These are phyloP conservation scores for Corvus moneduloides DNA, from an alignment of 2,113 vertebrate genomes.

Conservation along the genomic window DNA sequence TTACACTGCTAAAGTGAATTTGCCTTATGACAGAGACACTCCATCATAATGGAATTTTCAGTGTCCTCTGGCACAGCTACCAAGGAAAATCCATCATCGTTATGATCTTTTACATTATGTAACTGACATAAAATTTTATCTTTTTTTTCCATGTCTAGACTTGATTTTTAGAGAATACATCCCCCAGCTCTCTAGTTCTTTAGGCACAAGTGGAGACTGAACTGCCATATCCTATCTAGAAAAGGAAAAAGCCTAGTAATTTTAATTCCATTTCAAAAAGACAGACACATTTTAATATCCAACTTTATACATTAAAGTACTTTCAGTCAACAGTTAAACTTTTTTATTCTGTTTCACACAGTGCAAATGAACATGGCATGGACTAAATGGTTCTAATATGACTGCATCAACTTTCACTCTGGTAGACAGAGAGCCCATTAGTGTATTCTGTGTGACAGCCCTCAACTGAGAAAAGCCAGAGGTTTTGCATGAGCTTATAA, in stretches of 20 bases:
- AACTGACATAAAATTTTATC: constrained; percentile 2
- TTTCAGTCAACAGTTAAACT: neutral
- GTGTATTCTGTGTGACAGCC: neutral
- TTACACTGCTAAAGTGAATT: neutral
- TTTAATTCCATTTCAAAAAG: neutral
- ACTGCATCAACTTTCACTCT: neutral
- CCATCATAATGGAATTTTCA: neutral
- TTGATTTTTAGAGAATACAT: constrained; percentile 26
- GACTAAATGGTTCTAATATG: neutral
- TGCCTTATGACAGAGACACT: neutral
- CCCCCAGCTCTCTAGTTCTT: neutral
- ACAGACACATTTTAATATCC: neutral
- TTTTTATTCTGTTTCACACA: neutral
- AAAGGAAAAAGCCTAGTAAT: neutral
- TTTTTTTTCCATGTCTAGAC: constrained; percentile 17
- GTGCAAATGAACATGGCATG: neutral
- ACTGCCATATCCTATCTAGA: neutral
- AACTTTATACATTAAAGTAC: neutral
- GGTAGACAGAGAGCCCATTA: neutral
- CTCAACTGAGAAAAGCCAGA: constrained; percentile 24
- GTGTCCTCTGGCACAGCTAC: neutral
- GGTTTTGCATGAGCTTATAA: constrained; percentile 1
- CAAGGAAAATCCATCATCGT: neutral
- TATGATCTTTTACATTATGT: neutral
- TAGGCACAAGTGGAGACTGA: neutral